These are phyloP conservation scores for Venustaconcha ellipsiformis DNA, from an alignment of 1,140 invertebrate genomes.

Conservation along the genomic window DNA sequence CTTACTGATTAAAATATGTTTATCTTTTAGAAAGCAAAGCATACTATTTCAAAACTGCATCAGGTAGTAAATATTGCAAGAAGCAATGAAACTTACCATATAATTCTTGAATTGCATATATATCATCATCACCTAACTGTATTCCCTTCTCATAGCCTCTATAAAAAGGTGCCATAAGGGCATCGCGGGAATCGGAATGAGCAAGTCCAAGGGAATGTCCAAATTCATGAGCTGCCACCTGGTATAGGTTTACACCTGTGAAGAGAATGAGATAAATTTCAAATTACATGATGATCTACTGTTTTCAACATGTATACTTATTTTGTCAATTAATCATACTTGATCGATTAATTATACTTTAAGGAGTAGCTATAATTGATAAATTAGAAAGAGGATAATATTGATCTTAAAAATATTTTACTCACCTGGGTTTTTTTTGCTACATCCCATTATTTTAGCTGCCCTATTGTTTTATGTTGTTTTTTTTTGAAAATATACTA, in stretches of 20 bases:
- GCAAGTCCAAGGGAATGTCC: constrained; percentile 69
- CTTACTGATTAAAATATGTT: no score
- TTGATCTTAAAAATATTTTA: not conserved
- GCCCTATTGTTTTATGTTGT: no score
- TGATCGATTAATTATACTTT: not conserved
- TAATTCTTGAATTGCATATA: constrained; percentile 78
- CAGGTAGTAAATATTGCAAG: no score
- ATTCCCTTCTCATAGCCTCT: constrained; percentile 75
- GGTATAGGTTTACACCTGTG: constrained; percentile 65
- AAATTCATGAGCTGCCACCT: constrained; percentile 70
- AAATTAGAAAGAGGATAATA: not conserved
- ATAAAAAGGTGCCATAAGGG: constrained; percentile 73
- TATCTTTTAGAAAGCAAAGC: no score
- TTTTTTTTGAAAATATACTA: no score
- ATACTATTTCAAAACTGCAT: no score
- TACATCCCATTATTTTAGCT: no score
- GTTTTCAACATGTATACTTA: not conserved
- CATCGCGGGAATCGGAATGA: constrained; percentile 65
- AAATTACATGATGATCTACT: not conserved
- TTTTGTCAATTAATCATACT: not conserved
- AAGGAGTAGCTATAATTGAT: not conserved
- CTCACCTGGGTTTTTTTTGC: not conserved
- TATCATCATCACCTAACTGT: constrained; percentile 87
- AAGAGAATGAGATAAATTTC: not conserved
- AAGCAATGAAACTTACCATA: constrained; percentile 65